Base-by-base conservation (phyloP, 1,140 invertebrate species). In the Platyscapa corneri region DNA sequence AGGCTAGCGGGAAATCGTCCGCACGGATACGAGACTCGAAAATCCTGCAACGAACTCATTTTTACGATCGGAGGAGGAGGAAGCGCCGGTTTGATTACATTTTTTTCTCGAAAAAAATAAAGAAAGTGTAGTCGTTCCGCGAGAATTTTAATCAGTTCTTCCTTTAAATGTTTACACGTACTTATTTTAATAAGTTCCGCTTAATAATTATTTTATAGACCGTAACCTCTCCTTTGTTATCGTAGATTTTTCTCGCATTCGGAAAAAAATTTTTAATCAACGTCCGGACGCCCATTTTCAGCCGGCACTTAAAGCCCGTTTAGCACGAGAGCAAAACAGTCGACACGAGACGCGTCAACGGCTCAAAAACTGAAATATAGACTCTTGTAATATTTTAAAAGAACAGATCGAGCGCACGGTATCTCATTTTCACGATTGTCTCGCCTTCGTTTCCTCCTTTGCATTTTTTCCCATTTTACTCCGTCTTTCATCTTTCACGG, bases 401-500 rank as follows among this genome's bases (percentile, higher is more conserved):
- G 53, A 53, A 53, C 14, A 32, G 1, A 30, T 76, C 14, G 5
- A 49, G 6, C 8, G 8, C 20, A 49, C 53, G 53, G 53, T 53
- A 7, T 53, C 30, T 39, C 42, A 5, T 46, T 39, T 65, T 67
- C 14, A 67, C 14, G 30, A 67, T 14, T 30, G 12, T n/a, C 34
- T 34, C 14, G 30, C 14, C 30, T 42, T 27, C 81, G 34, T 16
- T 5, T 86, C 81, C 87, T 86, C 86, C 83, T 87, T 86, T 78
- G 53, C 77, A 82, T 87, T 46, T 53, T 64, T 76, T 37, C 37
- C 77, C 77, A 78, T 72, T 74, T 72, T 23, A 78, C 30, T 32
- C 32, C 27, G 64, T 85, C 85, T 87, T 87, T 84, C 86, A 87
- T 34, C 88, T 87, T 87, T 88, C 86, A 79, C 18, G 84, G 84